phyloP scores from a whole-genome alignment of 2,888 invertebrate species.

The Apodemia mormo region DNA sequence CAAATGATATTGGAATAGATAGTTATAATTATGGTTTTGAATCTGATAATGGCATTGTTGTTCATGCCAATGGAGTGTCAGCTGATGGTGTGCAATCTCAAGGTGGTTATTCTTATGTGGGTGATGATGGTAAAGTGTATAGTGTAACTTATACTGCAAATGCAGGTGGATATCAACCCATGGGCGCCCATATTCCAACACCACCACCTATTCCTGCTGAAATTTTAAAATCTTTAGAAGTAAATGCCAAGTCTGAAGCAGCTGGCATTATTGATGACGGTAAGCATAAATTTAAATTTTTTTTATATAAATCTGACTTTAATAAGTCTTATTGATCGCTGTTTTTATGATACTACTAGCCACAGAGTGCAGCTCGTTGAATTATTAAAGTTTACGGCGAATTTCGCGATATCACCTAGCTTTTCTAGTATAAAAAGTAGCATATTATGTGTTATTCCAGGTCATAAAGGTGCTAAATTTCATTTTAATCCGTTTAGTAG shows the following conservation, averaged over 20 bases:
- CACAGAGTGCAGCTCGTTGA: too few species aligned
- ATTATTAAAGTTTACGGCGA: too few species aligned
- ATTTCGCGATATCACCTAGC: too few species aligned
- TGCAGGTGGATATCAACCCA: constrained; percentile 61
- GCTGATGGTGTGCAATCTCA: constrained; percentile 59
- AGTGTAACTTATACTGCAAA: constrained; percentile 68
- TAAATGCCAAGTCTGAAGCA: constrained; percentile 67
- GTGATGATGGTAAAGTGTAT: constrained; percentile 67
- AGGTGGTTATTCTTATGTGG: constrained; percentile 65
- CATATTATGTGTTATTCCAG: too few species aligned
- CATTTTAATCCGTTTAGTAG: too few species aligned
- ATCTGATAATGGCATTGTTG: constrained; percentile 67
- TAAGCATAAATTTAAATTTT: constrained; percentile 43
- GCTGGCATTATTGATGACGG: constrained; percentile 66
- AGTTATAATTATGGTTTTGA: constrained; percentile 61
- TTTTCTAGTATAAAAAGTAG: too few species aligned
- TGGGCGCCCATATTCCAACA: constrained; percentile 65
- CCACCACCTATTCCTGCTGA: constrained; percentile 66
- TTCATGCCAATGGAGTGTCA: constrained; percentile 58
- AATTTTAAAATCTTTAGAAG: constrained; percentile 61
- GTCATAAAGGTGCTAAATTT: too few species aligned
- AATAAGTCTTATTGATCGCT: too few species aligned
- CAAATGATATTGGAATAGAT: constrained; percentile 56
- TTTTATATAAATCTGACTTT: too few species aligned
- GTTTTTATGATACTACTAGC: too few species aligned